phyloP scores from a whole-genome alignment of 2,888 invertebrate species.

The Petrolisthes cinctipes region DNA sequence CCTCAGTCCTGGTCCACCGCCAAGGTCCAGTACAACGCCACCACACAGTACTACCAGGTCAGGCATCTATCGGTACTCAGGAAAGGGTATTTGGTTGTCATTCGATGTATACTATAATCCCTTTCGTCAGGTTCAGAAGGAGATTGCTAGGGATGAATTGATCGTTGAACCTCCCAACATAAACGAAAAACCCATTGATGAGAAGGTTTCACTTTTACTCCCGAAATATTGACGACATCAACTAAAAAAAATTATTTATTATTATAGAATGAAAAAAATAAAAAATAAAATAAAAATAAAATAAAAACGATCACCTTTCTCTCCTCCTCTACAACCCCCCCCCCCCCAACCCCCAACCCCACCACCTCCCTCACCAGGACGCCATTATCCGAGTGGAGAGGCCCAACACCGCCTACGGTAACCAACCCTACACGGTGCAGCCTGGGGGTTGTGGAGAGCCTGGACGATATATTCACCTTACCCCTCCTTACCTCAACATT shows the following conservation, averaged over 20 bases:
- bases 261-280: background rate
- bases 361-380: conserved; percentile 27
- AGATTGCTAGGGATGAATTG: too few species aligned
- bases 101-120: too few species aligned
- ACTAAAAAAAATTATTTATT: background rate
- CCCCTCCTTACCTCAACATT: conserved; percentile 12
- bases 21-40: background rate
- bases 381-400: conserved; percentile 67
- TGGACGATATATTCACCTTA: conserved; percentile 57
- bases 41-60: background rate
- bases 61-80: too few species aligned
- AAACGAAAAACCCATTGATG: background rate
- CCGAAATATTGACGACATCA: background rate
- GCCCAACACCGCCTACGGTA: conserved; percentile 67
- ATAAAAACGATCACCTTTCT: background rate
- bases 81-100: too few species aligned
- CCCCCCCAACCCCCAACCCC: background rate
- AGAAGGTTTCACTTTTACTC: background rate
- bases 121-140: too few species aligned
- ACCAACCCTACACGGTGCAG: conserved; percentile 67
- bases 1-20: background rate
- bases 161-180: too few species aligned
- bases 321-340: background rate
- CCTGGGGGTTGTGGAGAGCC: conserved; percentile 67
- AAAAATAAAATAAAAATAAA: background rate